Conservation (phyloP, 2,797 vertebrate genomes). For the Limnodromus scolopaceus region DNA sequence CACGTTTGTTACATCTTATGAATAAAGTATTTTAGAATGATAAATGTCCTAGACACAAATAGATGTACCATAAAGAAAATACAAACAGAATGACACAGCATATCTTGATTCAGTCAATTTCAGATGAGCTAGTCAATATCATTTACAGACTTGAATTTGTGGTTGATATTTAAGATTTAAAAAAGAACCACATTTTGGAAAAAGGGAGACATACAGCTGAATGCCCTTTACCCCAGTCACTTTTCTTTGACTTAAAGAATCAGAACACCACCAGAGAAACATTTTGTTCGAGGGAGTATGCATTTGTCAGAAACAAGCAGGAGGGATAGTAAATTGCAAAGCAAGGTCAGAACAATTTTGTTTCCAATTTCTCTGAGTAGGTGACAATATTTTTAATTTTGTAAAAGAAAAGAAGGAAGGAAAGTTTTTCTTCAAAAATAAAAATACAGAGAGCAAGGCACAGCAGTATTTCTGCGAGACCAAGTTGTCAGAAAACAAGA, state of each 20-base stretch:
- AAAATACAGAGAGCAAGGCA: neutral
- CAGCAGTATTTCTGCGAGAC: neutral
- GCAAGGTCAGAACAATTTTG: neutral
- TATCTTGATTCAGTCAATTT: neutral
- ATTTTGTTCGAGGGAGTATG: neutral
- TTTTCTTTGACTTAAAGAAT: constrained; percentile 26
- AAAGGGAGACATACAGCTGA: neutral
- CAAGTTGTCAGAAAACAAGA: neutral
- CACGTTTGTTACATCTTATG: neutral
- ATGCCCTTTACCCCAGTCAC: neutral
- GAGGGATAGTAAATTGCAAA: constrained; percentile 21
- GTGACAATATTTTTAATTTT: constrained; percentile 9
- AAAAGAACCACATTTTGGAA: neutral
- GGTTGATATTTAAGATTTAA: neutral
- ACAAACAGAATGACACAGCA: neutral
- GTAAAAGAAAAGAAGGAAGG: neutral
- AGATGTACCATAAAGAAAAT: neutral
- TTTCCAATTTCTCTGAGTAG: constrained; percentile 27
- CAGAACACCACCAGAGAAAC: neutral
- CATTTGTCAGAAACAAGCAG: neutral
- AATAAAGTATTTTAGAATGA: neutral
- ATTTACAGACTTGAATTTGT: neutral
- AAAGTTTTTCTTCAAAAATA: neutral
- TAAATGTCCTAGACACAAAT: neutral
- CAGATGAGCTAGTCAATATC: neutral